Evolutionary conservation across 2,888 invertebrate genomes (phyloP).

Genomic region (Pyrochroa serraticornis): DNA sequence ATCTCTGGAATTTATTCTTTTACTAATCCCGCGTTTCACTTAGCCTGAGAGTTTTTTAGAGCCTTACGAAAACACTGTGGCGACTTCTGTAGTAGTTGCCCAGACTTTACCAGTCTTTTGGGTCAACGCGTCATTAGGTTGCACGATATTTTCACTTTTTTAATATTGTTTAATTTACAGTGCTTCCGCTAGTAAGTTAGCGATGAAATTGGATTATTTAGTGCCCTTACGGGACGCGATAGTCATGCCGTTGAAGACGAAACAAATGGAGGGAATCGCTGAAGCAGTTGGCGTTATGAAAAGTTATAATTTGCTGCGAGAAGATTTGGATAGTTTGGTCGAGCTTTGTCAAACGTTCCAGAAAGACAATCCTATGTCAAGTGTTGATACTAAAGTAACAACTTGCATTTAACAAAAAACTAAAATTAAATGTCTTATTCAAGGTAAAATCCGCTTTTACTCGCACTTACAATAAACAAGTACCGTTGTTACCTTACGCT

Average conservation of each 20-base stretch:
- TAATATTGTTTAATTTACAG: slow-evolving; percentile 57
- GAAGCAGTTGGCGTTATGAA: slow-evolving; percentile 76
- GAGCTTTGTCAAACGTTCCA: slow-evolving; percentile 85
- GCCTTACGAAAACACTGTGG: too few relatives aligned
- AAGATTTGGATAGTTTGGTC: slow-evolving; percentile 88
- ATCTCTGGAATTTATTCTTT: too few relatives aligned
- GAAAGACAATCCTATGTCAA: slow-evolving; percentile 76
- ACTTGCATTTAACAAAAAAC: slow-evolving; percentile 1
- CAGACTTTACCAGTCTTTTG: too few relatives aligned
- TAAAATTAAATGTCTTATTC: slow-evolving; percentile 25
- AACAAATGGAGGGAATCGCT: slow-evolving; percentile 74
- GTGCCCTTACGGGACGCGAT: slow-evolving; percentile 77
- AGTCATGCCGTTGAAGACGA: slow-evolving; percentile 73
- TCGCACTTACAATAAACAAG: slow-evolving; percentile 87
- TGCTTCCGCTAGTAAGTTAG: slow-evolving; percentile 79
- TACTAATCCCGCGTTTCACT: too few relatives aligned
- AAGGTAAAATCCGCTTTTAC: slow-evolving; percentile 95
- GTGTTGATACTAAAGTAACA: slow-evolving; percentile 71
- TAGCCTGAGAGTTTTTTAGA: too few relatives aligned
- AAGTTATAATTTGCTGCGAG: slow-evolving; percentile 84
- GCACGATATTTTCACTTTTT: too few relatives aligned
- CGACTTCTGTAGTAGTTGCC: too few relatives aligned
- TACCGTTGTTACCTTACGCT: slow-evolving; percentile 79
- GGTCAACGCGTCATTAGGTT: background rate
- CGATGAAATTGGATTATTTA: slow-evolving; percentile 89